These are phyloP conservation scores for Clupea harengus DNA, from an alignment of 2,113 vertebrate genomes.

Conservation along the genomic window DNA sequence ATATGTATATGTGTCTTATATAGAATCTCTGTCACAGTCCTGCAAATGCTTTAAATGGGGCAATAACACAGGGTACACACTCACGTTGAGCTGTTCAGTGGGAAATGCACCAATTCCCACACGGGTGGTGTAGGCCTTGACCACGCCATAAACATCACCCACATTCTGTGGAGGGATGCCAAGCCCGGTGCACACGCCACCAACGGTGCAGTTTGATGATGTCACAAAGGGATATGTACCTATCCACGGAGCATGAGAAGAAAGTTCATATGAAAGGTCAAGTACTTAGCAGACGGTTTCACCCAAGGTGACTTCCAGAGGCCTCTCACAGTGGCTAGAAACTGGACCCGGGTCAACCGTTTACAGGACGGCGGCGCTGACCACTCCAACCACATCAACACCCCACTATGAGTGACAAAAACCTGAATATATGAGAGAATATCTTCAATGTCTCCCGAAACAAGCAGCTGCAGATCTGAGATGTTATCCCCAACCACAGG, in stretches of 20 bases:
- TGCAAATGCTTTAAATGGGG: neutral
- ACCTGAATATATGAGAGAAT: no score
- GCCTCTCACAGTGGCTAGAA: no score
- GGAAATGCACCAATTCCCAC: constrained; percentile 97
- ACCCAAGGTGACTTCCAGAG: no score
- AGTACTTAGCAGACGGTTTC: no score
- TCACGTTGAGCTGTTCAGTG: constrained; percentile 93
- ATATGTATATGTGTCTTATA: no score
- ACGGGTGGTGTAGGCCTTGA: constrained; percentile 94
- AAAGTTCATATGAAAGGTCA: neutral
- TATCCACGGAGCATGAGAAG: constrained; percentile 48
- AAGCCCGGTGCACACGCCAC: constrained; percentile 91
- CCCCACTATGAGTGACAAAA: no score
- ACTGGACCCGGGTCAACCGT: no score
- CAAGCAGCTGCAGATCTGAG: no score
- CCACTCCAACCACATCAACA: no score
- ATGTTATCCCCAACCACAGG: neutral
- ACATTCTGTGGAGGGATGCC: constrained; percentile 90
- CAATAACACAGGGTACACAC: constrained; percentile 44
- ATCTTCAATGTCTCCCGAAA: no score
- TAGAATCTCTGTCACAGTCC: no score
- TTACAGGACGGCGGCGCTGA: no score
- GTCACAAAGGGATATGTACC: constrained; percentile 98
- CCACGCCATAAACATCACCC: constrained; percentile 91
- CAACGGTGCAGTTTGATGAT: constrained; percentile 95